phyloP scores from a whole-genome alignment of 2,888 invertebrate genomes.

The Orchesella flavescens region DNA sequence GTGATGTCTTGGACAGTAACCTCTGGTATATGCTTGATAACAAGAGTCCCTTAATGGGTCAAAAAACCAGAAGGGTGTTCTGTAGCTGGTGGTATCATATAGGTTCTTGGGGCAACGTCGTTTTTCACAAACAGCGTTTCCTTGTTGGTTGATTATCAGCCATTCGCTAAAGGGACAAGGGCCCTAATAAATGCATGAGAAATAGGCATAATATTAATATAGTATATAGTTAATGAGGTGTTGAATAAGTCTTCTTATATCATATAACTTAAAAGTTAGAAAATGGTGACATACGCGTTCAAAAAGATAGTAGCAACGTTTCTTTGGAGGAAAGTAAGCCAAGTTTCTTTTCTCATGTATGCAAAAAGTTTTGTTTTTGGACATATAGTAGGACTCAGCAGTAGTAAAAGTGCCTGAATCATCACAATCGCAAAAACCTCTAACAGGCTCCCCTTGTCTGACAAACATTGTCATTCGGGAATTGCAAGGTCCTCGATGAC shows the following conservation, averaged over 20 bases:
- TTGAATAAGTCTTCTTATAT: too few species aligned
- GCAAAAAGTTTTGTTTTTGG: constrained; percentile 44
- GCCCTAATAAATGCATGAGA: constrained; percentile 11
- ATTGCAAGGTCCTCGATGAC: constrained; percentile 50
- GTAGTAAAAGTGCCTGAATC: constrained; percentile 47
- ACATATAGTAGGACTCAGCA: constrained; percentile 28
- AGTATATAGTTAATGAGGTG: too few species aligned
- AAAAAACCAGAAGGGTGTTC: constrained; percentile 41
- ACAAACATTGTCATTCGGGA: constrained; percentile 44
- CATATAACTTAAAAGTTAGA: too few species aligned
- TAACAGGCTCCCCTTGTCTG: constrained; percentile 14
- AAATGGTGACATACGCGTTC: constrained; percentile 46
- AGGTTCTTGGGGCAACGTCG: constrained; percentile 44
- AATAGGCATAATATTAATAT: not conserved
- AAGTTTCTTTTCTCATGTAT: constrained; percentile 44
- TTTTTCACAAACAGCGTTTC: constrained; percentile 28
- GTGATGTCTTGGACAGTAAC: constrained; percentile 45
- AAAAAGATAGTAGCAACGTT: constrained; percentile 44
- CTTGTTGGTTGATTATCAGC: constrained; percentile 33
- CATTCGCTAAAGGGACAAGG: constrained; percentile 45
- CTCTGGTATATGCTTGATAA: constrained; percentile 38
- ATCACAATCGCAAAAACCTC: constrained; percentile 50
- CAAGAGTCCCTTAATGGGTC: constrained; percentile 33
- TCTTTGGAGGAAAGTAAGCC: constrained; percentile 38
- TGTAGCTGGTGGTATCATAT: constrained; percentile 50